A percentile compares a stretch with the other conserved stretches of the same genome.
phyloP scores from a whole-genome alignment of 23 tunicate genomes.

The Styela clava region DNA sequence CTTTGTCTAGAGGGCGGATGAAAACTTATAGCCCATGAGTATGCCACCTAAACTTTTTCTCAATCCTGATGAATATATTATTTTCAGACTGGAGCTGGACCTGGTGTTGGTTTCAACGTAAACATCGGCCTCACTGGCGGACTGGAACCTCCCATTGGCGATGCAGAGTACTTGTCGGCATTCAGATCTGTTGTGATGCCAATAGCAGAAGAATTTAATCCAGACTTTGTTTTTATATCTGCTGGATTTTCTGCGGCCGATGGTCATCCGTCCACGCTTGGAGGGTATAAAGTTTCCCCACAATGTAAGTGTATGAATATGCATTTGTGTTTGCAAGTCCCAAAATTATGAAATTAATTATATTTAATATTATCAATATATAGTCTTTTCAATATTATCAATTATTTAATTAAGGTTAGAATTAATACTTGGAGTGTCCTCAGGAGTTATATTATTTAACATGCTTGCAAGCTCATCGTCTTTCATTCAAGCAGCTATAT shows the following conservation, averaged over 20 bases:
- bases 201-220: constrained; percentile 64
- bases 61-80: too few species aligned
- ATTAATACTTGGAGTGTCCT: too few species aligned
- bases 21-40: too few species aligned
- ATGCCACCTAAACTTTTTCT: too few species aligned
- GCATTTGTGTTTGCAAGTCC: not conserved
- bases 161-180: constrained; percentile 81
- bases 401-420: too few species aligned
- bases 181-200: constrained; percentile 86
- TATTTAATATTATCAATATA: too few species aligned
- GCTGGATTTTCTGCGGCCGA: constrained; percentile 86
- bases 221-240: constrained; percentile 82
- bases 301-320: constrained; percentile 65
- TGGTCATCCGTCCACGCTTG: constrained; percentile 67
- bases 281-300: constrained; percentile 76
- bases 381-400: too few species aligned
- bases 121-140: constrained; percentile 75
- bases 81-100: constrained; percentile 67
- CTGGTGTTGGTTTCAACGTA: constrained; percentile 89
- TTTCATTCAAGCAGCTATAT: too few species aligned
- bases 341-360: not conserved
- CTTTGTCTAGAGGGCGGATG: too few species aligned
- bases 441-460: too few species aligned
- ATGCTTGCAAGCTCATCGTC: too few species aligned
- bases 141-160: constrained; percentile 61